Base-by-base conservation (phyloP, 1,140 invertebrate genomes). In the Bradysia coprophila region DNA sequence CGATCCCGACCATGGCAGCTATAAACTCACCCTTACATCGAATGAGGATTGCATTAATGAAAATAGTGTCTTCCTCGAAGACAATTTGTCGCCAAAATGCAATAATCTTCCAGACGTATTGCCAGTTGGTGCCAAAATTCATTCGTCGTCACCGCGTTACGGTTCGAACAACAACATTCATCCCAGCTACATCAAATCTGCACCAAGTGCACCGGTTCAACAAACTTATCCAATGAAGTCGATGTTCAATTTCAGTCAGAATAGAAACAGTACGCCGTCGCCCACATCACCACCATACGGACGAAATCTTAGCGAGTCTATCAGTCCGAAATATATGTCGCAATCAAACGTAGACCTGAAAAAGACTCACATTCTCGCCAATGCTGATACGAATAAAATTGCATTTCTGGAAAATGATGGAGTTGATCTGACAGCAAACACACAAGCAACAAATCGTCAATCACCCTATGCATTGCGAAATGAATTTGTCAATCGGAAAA, bases 11-110 rank as follows among this genome's bases (percentile, higher is more conserved):
- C 78, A 80, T 52, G 80, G 80, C 40, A 80, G 76, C 51, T 83
- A 83, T 59, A 78, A 81, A 51, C 60, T 78, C 22, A 81, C 78
- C 2, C 71, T 80, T 59, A 81, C 78, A 22, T 78, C 78, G 1
- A 77, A 76, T 20, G 73, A 56, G 48, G 69, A 63, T 54, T 61
- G 56, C 52, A 56, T 39, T 47, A 67, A 57, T 59, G 51, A 46
- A 47, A 44, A 51, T 45, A 54, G 57, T 50, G 8, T 16, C 31
- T 40, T 47, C 42, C 45, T 42, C 20, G 51, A 50, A 43, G 40
- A 47, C 39, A 20, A 40, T 21, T 36, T 45, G 37, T 20, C 20
- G 43, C 46, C 49, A 48, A 60, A 49, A 47, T 62, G 52, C 50
- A 60, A 51, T 43, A 54, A 60, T 45, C 47, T 69, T 43, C 67